Conservation (phyloP, 2,113 vertebrate species). For the Hippocampus abdominalis region DNA sequence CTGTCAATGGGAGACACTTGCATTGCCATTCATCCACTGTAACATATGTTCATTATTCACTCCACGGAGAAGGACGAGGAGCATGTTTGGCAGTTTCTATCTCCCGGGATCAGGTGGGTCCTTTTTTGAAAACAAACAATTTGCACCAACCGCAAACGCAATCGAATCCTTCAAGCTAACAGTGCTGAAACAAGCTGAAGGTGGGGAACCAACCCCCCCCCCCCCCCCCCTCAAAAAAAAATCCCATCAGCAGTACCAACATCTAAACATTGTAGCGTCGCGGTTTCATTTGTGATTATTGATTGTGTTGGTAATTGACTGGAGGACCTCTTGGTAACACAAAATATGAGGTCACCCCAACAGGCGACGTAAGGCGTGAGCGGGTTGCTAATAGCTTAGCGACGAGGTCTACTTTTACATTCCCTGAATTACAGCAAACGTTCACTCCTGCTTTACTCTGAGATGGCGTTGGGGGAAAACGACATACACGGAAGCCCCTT, state of each 20-base stretch:
- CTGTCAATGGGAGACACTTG: not conserved
- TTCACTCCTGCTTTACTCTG: not conserved
- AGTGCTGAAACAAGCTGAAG: conserved; percentile 49
- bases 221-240: not conserved
- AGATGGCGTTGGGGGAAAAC: not conserved
- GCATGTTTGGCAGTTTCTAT: conserved; percentile 1
- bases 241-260: conserved; percentile 53
- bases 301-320: conserved; percentile 66
- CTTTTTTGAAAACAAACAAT: conserved; percentile 45
- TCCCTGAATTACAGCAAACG: too few relatives aligned
- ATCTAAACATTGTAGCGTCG: conserved; percentile 42
- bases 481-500: too few relatives aligned
- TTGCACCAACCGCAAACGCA: conserved; percentile 34
- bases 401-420: too few relatives aligned
- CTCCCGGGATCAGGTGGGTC: conserved; percentile 20
- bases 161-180: conserved; percentile 67
- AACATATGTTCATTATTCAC: conserved; percentile 6
- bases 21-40: conserved; percentile 17
- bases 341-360: conserved; percentile 17
- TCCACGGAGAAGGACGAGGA: not conserved
- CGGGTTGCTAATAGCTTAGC: conserved; percentile 40
- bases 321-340: conserved; percentile 33
- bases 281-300: conserved; percentile 61
- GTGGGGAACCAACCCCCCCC: not conserved
- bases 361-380: conserved; percentile 38